These are phyloP conservation scores for Villa cingulata DNA, from an alignment of 2,888 invertebrate genomes.

Conservation along the genomic window DNA sequence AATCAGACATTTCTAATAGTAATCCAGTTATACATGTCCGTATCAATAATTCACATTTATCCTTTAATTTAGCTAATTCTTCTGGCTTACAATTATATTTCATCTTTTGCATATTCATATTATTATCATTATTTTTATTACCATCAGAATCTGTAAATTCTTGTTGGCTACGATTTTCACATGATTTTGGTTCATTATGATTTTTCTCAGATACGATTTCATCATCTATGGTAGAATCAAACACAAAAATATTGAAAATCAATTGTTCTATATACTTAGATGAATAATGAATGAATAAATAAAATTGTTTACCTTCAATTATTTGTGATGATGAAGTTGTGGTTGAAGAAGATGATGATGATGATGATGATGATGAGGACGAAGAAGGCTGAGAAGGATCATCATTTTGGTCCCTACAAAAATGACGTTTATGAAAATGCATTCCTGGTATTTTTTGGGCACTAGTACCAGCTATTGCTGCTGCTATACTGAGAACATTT, in stretches of 20 bases:
- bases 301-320: background rate
- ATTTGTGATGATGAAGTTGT: background rate
- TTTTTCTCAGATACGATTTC: background rate
- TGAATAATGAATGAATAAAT: too few relatives aligned
- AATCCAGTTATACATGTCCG: constrained; percentile 73
- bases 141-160: background rate
- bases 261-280: too few relatives aligned
- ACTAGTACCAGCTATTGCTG: background rate
- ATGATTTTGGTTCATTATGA: background rate
- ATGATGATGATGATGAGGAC: too few relatives aligned
- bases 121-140: background rate
- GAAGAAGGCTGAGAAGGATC: too few relatives aligned
- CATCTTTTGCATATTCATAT: constrained; percentile 43
- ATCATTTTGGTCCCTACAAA: background rate
- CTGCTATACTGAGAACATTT: background rate
- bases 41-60: constrained; percentile 58
- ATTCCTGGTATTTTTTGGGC: background rate
- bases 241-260: background rate
- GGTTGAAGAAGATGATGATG: too few relatives aligned
- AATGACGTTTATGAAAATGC: background rate
- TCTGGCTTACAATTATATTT: constrained; percentile 71
- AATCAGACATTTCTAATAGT: constrained; percentile 62
- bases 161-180: background rate
- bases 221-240: background rate
- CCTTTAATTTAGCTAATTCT: constrained; percentile 57